Percentiles rank a stretch among this genome's conserved stretches.
Evolutionary conservation across 2,888 invertebrate genomes (phyloP).

Genomic region (Agonopterix alstromeriana): DNA sequence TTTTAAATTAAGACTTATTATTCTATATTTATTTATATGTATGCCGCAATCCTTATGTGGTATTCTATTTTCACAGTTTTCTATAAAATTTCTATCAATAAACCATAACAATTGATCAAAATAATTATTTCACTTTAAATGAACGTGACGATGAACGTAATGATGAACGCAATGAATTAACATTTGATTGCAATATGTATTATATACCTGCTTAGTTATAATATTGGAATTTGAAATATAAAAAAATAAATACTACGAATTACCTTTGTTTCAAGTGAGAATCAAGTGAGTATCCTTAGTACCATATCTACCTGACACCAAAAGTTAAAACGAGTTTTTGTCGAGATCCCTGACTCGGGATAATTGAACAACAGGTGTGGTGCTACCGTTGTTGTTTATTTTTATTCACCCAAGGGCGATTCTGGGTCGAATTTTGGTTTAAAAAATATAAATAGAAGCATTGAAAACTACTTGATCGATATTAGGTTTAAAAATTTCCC

Average conservation of each 20-base stretch:
- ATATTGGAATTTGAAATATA: neutral
- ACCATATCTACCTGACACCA: constrained; percentile 9
- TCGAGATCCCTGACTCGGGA: constrained; percentile 23
- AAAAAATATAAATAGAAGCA: constrained; percentile 1
- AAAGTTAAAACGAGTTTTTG: constrained; percentile 31
- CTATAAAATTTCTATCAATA: no score
- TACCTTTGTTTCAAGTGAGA: constrained; percentile 1
- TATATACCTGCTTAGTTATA: neutral
- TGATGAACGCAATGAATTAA: no score
- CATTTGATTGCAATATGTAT: no score
- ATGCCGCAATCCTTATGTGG: no score
- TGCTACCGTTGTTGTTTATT: constrained; percentile 35
- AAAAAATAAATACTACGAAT: no score
- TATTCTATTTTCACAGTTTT: no score
- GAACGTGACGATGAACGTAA: no score
- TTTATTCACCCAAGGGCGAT: constrained; percentile 26
- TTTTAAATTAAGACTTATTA: no score
- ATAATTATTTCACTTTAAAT: no score
- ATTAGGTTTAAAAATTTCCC: neutral
- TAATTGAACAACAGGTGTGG: constrained; percentile 53
- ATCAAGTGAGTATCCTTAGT: constrained; percentile 6
- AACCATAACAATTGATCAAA: no score
- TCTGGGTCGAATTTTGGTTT: neutral
- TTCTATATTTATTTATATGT: no score
- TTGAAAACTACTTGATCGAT: neutral